Evolutionary conservation across 1,140 invertebrate genomes (phyloP).

Genomic region (Diorhabda sublineata): DNA sequence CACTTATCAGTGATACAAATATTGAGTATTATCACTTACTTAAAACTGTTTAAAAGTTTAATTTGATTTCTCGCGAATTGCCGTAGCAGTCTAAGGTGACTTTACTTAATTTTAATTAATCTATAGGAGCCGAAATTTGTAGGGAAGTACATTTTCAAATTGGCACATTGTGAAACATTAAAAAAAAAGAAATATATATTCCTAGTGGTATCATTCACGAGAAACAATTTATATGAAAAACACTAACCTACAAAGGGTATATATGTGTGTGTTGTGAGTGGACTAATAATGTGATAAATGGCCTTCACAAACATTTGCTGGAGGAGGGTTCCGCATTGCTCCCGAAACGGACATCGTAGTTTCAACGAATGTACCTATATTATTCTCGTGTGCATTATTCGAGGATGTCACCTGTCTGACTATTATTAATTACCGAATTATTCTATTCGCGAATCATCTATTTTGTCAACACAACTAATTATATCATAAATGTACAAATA

Average conservation of each 20-base stretch:
- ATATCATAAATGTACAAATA: too few species aligned
- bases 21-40: too few species aligned
- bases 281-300: conserved; percentile 38
- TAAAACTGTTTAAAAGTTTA: too few species aligned
- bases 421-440: conserved; percentile 30
- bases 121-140: too few species aligned
- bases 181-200: background rate
- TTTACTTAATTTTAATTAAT: too few species aligned
- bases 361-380: conserved; percentile 22
- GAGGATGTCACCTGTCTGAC: conserved; percentile 37
- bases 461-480: too few species aligned
- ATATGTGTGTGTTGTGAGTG: background rate
- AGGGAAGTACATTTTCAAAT: too few species aligned
- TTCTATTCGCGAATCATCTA: background rate
- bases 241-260: background rate
- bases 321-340: conserved; percentile 31
- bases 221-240: background rate
- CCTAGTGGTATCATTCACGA: background rate
- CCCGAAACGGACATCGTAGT: conserved; percentile 27
- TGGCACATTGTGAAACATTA: background rate
- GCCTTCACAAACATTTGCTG: conserved; percentile 44
- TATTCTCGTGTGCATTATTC: conserved; percentile 21
- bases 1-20: too few species aligned
- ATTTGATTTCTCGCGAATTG: too few species aligned
- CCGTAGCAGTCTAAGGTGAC: too few species aligned